Evolutionary conservation across 2,888 invertebrate species (phyloP).

Genomic region (Xiphydria camelus): DNA sequence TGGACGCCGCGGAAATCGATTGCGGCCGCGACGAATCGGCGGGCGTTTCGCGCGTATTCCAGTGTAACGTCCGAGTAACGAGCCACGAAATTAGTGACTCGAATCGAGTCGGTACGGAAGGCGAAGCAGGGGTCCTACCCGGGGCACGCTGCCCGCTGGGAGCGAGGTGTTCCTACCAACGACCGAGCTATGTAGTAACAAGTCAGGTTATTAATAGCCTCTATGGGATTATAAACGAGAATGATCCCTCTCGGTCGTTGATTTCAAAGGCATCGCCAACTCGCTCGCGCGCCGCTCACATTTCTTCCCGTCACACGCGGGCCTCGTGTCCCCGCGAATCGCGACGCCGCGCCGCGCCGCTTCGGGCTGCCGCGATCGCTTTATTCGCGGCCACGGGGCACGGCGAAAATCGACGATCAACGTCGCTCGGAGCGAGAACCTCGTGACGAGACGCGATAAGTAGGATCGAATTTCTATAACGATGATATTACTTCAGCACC

Average conservation of each 20-base stretch:
- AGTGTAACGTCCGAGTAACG: conserved; percentile 4
- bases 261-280: conserved; percentile 1
- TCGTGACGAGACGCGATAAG: too few species aligned
- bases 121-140: conserved; percentile 23
- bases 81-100: conserved; percentile 28
- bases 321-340: too few species aligned
- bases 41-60: not conserved
- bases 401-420: too few species aligned
- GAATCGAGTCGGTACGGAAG: conserved; percentile 20
- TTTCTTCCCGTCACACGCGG: too few species aligned
- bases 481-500: too few species aligned
- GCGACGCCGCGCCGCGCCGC: too few species aligned
- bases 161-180: conserved; percentile 23
- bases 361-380: too few species aligned
- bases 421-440: too few species aligned
- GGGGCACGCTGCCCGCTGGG: conserved; percentile 24
- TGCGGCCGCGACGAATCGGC: not conserved
- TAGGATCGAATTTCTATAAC: too few species aligned
- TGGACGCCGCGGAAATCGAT: too few species aligned
- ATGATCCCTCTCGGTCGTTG: conserved; percentile 1
- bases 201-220: conserved; percentile 22
- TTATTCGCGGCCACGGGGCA: too few species aligned
- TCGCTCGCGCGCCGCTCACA: not conserved
- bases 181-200: conserved; percentile 16
- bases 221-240: conserved; percentile 19